A percentile compares a stretch with the other conserved stretches of the same genome.
These are phyloP conservation scores for Dendrolimus pini DNA, from an alignment of 2,888 invertebrate species.

Conservation along the genomic window DNA sequence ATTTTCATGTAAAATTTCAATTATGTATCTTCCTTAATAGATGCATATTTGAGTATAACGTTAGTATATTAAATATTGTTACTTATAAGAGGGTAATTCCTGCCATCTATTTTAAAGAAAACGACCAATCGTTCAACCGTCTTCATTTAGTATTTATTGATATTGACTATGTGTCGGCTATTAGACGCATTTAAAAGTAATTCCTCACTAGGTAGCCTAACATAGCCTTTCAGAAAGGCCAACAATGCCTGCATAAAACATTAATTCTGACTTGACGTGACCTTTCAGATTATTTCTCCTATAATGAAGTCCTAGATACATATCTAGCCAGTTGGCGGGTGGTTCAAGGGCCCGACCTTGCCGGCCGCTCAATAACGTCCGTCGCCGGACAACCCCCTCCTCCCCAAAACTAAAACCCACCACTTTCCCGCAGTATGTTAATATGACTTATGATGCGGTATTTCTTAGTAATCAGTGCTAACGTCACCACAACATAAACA, in stretches of 20 bases:
- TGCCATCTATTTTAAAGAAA: too few relatives aligned
- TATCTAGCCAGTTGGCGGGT: slow-evolving; percentile 40
- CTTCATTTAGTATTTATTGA: too few relatives aligned
- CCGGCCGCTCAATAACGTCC: slow-evolving; percentile 87
- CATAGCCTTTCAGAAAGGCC: not conserved
- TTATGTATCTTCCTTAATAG: too few relatives aligned
- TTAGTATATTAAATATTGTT: too few relatives aligned
- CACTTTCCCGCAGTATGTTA: slow-evolving; percentile 23
- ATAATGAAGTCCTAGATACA: slow-evolving; percentile 54
- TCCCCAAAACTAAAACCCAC: slow-evolving; percentile 20
- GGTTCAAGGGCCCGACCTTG: slow-evolving; percentile 95
- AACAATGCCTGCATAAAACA: not conserved
- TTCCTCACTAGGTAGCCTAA: not conserved
- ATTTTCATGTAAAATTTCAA: too few relatives aligned
- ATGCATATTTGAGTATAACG: too few relatives aligned
- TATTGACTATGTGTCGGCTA: too few relatives aligned
- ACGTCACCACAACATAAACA: too few relatives aligned
- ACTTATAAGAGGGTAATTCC: too few relatives aligned
- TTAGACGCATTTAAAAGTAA: too few relatives aligned
- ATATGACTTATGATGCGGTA: slow-evolving; percentile 31
- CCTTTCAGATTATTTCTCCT: slow-evolving; percentile 6
- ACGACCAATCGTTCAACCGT: too few relatives aligned
- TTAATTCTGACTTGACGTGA: slow-evolving; percentile 2
- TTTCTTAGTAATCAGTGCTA: slow-evolving; percentile 9
- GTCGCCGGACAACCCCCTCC: slow-evolving; percentile 78